Evolutionary conservation across 2,797 vertebrate species (phyloP).

Genomic region (Gymnocypris eckloni): DNA sequence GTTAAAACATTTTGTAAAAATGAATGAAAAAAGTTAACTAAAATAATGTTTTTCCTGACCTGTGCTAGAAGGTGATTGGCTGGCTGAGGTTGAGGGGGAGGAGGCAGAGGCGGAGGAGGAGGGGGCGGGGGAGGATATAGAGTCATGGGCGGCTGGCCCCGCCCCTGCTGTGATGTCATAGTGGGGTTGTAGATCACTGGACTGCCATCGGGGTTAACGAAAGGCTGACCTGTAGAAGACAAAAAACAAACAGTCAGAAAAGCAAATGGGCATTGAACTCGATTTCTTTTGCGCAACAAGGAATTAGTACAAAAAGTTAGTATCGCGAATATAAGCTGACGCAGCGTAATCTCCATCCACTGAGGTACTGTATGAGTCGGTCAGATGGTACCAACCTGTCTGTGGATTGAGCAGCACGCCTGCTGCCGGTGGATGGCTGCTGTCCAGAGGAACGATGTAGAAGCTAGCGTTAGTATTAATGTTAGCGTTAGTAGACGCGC

Average conservation of each 20-base stretch:
- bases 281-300: background rate
- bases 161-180: slow-evolving; percentile 82
- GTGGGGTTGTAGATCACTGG: slow-evolving; percentile 89
- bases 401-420: slow-evolving; percentile 95
- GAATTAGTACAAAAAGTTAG: slow-evolving; percentile 1
- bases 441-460: slow-evolving; percentile 95
- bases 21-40: no score
- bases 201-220: slow-evolving; percentile 91
- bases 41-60: no score
- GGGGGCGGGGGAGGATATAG: slow-evolving; percentile 70
- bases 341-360: slow-evolving; percentile 57
- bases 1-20: no score
- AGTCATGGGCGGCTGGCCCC: slow-evolving; percentile 80
- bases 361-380: slow-evolving; percentile 33
- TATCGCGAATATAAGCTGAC: background rate
- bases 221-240: slow-evolving; percentile 86
- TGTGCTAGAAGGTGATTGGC: slow-evolving; percentile 81
- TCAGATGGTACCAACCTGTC: slow-evolving; percentile 87
- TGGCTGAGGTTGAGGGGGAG: slow-evolving; percentile 81
- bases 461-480: slow-evolving; percentile 87
- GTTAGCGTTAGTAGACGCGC: slow-evolving; percentile 74
- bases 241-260: background rate
- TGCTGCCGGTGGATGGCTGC: slow-evolving; percentile 93
- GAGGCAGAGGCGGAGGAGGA: slow-evolving; percentile 66
- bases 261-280: background rate